A percentile compares a stretch with the other conserved stretches of the same genome.
Conservation (phyloP, 2,888 invertebrate genomes). For the Morpho achilles region DNA sequence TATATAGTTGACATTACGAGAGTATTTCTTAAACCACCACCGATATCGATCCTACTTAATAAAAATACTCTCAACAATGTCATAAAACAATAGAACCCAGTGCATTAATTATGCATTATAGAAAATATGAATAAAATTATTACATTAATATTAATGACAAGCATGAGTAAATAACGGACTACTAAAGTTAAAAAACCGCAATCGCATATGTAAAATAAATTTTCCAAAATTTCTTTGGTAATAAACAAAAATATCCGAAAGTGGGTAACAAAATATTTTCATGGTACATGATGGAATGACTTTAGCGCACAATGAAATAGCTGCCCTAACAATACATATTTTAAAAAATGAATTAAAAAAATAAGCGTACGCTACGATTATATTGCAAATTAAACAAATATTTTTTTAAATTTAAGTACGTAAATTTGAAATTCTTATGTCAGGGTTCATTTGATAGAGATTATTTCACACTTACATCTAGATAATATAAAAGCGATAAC, state of each 20-base stretch:
- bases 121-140: conserved; percentile 51
- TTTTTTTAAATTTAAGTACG: conserved; percentile 59
- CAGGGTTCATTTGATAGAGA: conserved; percentile 56
- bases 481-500: conserved; percentile 59
- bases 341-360: conserved; percentile 64
- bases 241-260: conserved; percentile 58
- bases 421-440: conserved; percentile 64
- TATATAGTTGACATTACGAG: conserved; percentile 51
- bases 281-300: conserved; percentile 63
- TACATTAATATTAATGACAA: conserved; percentile 60
- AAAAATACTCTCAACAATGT: conserved; percentile 70
- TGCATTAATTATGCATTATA: conserved; percentile 67
- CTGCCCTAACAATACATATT: conserved; percentile 62
- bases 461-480: conserved; percentile 60
- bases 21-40: conserved; percentile 59
- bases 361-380: conserved; percentile 64
- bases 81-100: conserved; percentile 46
- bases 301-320: conserved; percentile 63
- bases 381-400: conserved; percentile 42
- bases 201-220: conserved; percentile 47
- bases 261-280: conserved; percentile 49
- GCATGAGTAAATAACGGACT: conserved; percentile 46
- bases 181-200: conserved; percentile 40
- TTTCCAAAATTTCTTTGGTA: conserved; percentile 69
- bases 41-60: conserved; percentile 33